These are phyloP conservation scores for Lysandra bellargus DNA, from an alignment of 2,888 invertebrate genomes.

Conservation along the genomic window DNA sequence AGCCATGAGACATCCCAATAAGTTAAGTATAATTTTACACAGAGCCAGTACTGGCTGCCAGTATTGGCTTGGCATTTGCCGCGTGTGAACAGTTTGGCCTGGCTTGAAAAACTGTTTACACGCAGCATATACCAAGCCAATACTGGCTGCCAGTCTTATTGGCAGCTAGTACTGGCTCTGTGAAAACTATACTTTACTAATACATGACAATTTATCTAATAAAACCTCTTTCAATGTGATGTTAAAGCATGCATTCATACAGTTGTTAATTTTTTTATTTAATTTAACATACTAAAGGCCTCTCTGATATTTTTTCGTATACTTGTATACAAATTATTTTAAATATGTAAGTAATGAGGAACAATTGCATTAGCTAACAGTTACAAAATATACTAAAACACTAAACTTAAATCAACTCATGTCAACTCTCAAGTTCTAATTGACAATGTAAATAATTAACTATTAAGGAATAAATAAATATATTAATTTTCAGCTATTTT, in stretches of 20 bases:
- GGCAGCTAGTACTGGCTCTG: too few relatives aligned
- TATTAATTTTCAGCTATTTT: conserved; percentile 58
- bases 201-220: conserved; percentile 3
- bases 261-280: neutral
- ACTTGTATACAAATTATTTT: neutral
- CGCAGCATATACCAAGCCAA: too few relatives aligned
- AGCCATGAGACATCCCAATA: neutral
- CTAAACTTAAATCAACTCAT: conserved; percentile 3
- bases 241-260: neutral
- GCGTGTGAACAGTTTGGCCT: too few relatives aligned
- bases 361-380: neutral
- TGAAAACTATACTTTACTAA: neutral
- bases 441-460: conserved; percentile 36
- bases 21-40: neutral
- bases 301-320: conserved; percentile 4
- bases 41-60: too few relatives aligned
- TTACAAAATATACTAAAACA: neutral
- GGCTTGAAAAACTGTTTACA: too few relatives aligned
- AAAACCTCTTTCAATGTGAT: neutral
- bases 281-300: conserved; percentile 8
- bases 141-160: too few relatives aligned
- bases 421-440: neutral
- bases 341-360: neutral
- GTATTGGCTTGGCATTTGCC: too few relatives aligned
- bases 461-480: conserved; percentile 31